Evolutionary conservation across 2,797 vertebrate genomes (phyloP).

Genomic region (Micropoecilia bifurca): DNA sequence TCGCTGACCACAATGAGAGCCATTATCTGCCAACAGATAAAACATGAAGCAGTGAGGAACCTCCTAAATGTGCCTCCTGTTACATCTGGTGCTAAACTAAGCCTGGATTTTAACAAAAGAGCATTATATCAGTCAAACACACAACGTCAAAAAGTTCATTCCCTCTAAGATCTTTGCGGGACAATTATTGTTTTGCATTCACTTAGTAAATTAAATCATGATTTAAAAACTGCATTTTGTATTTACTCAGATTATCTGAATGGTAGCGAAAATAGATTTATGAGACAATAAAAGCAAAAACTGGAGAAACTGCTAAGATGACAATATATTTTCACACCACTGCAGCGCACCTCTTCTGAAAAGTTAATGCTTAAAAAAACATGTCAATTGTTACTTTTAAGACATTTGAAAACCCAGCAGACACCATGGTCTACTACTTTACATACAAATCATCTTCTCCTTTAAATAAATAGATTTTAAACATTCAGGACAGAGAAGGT

Average conservation of each 20-base stretch:
- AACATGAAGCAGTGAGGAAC: background rate
- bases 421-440: background rate
- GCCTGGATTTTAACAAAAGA: background rate
- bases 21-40: background rate
- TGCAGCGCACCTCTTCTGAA: background rate
- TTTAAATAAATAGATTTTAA: background rate
- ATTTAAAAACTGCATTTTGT: background rate
- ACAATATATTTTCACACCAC: no score
- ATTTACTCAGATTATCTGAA: background rate
- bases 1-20: background rate
- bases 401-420: background rate
- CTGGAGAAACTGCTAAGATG: background rate
- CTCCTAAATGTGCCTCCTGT: background rate
- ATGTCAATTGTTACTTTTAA: background rate
- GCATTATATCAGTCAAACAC: background rate
- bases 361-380: background rate
- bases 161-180: background rate
- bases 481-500: conserved; percentile 16
- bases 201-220: background rate
- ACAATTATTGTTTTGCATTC: no score
- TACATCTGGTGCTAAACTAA: background rate
- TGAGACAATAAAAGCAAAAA: background rate
- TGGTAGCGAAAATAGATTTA: background rate
- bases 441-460: no score
- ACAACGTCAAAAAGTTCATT: background rate